Conservation (phyloP, 2,888 invertebrate species). For the Hirtodrosophila cameraria region DNA sequence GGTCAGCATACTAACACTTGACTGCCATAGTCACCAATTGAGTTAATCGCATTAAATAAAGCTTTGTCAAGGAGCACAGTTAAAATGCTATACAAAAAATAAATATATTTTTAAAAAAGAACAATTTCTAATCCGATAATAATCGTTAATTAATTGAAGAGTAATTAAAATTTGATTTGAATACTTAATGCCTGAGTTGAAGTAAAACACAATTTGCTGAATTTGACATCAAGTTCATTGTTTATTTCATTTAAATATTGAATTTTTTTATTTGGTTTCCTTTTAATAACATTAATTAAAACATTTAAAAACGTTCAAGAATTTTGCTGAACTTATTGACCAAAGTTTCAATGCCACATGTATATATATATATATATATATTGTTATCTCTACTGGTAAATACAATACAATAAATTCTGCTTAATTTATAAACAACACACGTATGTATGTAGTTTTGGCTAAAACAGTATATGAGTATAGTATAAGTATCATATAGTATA, state of each 20-base stretch:
- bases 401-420: constrained; percentile 45
- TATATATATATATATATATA: constrained; percentile 6
- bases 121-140: constrained; percentile 1
- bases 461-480: constrained; percentile 39
- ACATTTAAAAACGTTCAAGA: constrained; percentile 69
- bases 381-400: constrained; percentile 19
- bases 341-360: constrained; percentile 17
- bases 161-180: no score
- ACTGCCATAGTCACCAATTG: constrained; percentile 44
- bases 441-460: constrained; percentile 15
- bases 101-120: constrained; percentile 2
- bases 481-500: not conserved
- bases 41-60: constrained; percentile 67
- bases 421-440: constrained; percentile 21
- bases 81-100: not conserved
- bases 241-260: constrained; percentile 63
- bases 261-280: constrained; percentile 45
- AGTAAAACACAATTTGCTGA: constrained; percentile 8
- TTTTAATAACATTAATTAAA: constrained; percentile 66
- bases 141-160: not conserved
- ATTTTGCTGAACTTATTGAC: constrained; percentile 41
- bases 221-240: constrained; percentile 68
- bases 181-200: not conserved
- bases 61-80: not conserved
- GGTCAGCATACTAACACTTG: not conserved